Conservation (phyloP, 1,140 invertebrate species). For the Drosophila prosaltans region DNA sequence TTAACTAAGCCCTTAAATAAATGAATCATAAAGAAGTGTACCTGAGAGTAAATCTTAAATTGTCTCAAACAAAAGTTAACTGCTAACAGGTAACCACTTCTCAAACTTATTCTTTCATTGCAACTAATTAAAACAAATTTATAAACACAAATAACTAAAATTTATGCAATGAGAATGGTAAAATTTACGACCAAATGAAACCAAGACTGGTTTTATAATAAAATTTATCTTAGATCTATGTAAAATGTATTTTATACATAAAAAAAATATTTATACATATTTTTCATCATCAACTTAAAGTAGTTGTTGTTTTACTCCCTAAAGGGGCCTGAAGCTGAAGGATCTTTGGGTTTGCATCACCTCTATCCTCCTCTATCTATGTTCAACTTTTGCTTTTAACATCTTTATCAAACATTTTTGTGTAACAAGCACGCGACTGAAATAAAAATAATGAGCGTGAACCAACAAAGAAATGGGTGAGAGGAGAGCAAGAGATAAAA, state of each 20-base stretch:
- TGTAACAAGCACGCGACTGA: slow-evolving; percentile 67
- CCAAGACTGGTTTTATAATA: neutral
- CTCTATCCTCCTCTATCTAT: slow-evolving; percentile 1
- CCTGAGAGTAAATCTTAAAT: neutral
- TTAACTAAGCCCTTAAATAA: no score
- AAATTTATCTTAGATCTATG: neutral
- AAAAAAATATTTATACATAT: no score
- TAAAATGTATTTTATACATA: neutral
- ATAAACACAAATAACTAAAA: neutral
- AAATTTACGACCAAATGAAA: neutral
- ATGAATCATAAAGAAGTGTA: no score
- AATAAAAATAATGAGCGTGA: slow-evolving; percentile 69
- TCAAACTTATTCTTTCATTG: neutral
- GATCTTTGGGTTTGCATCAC: neutral
- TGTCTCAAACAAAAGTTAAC: no score
- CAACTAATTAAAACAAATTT: neutral
- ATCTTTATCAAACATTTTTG: slow-evolving; percentile 58
- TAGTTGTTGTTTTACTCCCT: neutral
- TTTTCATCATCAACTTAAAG: neutral
- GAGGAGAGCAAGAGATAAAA: neutral
- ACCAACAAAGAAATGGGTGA: neutral
- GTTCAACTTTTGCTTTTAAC: slow-evolving; percentile 27
- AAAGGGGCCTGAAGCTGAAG: neutral
- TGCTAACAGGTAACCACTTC: neutral
- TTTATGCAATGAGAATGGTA: neutral